phyloP scores from a whole-genome alignment of 2,113 vertebrate species.

The Mustelus asterias region DNA sequence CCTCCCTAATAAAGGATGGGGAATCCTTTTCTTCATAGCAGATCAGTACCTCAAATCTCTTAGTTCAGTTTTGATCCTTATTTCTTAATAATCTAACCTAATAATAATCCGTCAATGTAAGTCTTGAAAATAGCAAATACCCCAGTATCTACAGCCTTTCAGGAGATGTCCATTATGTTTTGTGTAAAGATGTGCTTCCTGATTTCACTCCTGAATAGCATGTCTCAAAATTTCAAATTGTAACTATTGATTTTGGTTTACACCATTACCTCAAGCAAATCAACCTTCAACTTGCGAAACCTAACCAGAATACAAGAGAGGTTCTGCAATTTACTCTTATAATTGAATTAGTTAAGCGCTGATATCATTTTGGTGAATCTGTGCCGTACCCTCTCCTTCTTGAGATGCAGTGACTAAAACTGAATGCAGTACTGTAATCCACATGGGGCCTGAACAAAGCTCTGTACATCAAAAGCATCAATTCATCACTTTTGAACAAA shows the following conservation, averaged over 20 bases:
- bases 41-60: neutral
- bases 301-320: neutral
- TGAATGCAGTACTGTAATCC: neutral
- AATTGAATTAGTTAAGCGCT: neutral
- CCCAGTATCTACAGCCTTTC: neutral
- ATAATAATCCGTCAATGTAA: neutral
- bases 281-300: neutral
- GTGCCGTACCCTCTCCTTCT: neutral
- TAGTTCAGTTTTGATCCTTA: neutral
- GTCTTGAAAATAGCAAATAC: neutral
- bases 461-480: too few relatives aligned
- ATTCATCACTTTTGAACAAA: too few relatives aligned
- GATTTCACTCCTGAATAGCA: neutral
- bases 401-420: neutral
- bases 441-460: neutral
- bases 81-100: neutral
- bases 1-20: neutral
- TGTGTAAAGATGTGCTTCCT: neutral
- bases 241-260: neutral
- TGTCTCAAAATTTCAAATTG: neutral
- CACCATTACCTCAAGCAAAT: neutral
- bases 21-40: neutral
- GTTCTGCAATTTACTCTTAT: neutral
- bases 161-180: neutral
- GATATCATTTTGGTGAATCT: neutral